Percentiles rank a stretch among this genome's conserved stretches.
Conservation (phyloP, 2,888 invertebrate species). For the Himalopsyche anomala region DNA sequence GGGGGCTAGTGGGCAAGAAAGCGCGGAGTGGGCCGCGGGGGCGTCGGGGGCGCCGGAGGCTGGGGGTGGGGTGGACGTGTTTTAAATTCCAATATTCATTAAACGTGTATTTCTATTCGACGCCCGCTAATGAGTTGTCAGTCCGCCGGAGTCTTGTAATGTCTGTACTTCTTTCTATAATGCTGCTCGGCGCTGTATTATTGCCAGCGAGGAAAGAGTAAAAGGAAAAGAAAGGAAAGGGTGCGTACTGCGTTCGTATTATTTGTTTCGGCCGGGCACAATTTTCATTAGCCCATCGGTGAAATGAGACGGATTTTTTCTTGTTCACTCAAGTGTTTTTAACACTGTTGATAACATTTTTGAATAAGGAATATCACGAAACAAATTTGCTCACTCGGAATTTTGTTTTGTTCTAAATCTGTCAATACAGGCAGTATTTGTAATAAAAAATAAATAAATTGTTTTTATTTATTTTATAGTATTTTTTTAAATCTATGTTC, state of each 20-base stretch:
- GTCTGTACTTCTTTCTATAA: slow-evolving; percentile 33
- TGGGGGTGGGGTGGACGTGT: slow-evolving; percentile 64
- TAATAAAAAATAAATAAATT: background rate
- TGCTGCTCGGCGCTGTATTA: slow-evolving; percentile 15
- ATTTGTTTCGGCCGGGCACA: slow-evolving; percentile 43
- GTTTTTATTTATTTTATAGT: background rate
- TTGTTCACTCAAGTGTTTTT: slow-evolving; percentile 24
- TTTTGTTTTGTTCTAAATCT: background rate
- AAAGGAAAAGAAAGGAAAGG: slow-evolving; percentile 22
- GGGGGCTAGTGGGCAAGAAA: slow-evolving; percentile 51
- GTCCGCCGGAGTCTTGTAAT: slow-evolving; percentile 64
- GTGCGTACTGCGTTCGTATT: slow-evolving; percentile 10
- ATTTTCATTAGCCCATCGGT: slow-evolving; percentile 51
- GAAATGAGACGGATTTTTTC: slow-evolving; percentile 26
- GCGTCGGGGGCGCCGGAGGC: slow-evolving; percentile 52
- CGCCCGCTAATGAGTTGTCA: slow-evolving; percentile 66
- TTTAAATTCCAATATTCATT: slow-evolving; percentile 66
- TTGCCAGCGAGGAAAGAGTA: slow-evolving; percentile 19
- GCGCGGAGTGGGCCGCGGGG: slow-evolving; percentile 47
- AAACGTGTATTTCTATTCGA: slow-evolving; percentile 66
- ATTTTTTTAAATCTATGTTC: too few species aligned
- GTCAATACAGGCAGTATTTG: background rate
- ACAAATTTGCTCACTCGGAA: background rate
- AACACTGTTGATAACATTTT: slow-evolving; percentile 7
- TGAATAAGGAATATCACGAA: slow-evolving; percentile 11